Percentiles rank a stretch among this genome's conserved stretches.
phyloP scores from a whole-genome alignment of 2,888 invertebrate genomes.

The Diachrysia chrysitis region DNA sequence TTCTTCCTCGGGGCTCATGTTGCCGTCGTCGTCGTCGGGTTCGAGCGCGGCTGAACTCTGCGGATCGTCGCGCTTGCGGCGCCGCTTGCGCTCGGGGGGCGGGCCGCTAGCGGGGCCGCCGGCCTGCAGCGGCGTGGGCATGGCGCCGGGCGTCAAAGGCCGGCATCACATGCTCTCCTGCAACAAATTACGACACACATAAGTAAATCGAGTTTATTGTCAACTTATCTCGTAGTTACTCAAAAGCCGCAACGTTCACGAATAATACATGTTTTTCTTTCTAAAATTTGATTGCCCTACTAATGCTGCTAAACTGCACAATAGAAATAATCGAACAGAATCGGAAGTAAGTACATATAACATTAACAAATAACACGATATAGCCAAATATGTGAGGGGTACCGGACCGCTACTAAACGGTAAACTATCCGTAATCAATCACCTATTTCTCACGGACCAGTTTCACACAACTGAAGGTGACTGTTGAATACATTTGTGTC shows the following conservation, averaged over 20 bases:
- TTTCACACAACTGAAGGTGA: conserved; percentile 81
- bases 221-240: not conserved
- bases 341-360: conserved; percentile 11
- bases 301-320: too few relatives aligned
- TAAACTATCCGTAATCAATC: conserved; percentile 65
- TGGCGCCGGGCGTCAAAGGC: conserved; percentile 90
- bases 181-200: conserved; percentile 69
- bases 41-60: conserved; percentile 89
- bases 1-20: conserved; percentile 91
- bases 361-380: conserved; percentile 29
- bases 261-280: too few relatives aligned
- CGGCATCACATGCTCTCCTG: conserved; percentile 90
- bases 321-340: conserved; percentile 11
- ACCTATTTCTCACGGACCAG: conserved; percentile 82
- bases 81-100: conserved; percentile 90
- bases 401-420: conserved; percentile 59
- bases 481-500: conserved; percentile 81
- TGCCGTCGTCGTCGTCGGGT: conserved; percentile 91
- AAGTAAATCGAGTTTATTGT: conserved; percentile 6
- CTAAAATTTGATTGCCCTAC: too few relatives aligned
- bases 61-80: conserved; percentile 90
- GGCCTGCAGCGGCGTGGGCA: conserved; percentile 90
- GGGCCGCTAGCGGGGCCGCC: conserved; percentile 90
- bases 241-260: not conserved
- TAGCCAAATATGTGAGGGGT: conserved; percentile 54